Evolutionary conservation across 2,888 invertebrate genomes (phyloP), one percentile per base, ranked within the genome.

Genomic region (Agrochola lychnidis): DNA sequence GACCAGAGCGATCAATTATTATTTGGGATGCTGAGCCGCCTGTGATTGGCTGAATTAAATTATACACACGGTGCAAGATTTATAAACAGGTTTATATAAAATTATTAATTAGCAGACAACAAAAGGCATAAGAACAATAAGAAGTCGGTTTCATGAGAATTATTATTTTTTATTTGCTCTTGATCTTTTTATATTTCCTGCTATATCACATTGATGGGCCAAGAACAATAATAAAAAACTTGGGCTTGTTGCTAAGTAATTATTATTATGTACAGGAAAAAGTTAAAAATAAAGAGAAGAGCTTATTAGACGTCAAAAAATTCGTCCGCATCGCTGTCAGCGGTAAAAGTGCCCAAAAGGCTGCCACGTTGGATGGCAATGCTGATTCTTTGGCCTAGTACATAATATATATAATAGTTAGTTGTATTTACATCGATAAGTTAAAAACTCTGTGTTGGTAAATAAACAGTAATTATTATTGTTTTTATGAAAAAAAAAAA

Each of bases 171-270:
- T 63, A 69, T 82, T 73, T 30, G 42, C 40, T 48, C 70, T 57
- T 73, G 59, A 45, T 12, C 30, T 70, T 48, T 70, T 67, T 67
- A 69, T 42, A 68, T 67, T 84, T 84, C 85, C 82, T 81, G 67
- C 22, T 73, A 56, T 59, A 56, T 45, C 36, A 22, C 42, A 59
- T 14, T 48, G 10, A 53, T 19, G n/a, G 4, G 4, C 30, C 51
- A n/a, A 57, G 1, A 72, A 82, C 30, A 68, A 78, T 51, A 19
- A 22, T 68, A 57, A 30, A 72, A 30, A 56, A 19, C 30, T 67
- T 22, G 51, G 10, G 6, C 22, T 51, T 4, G 14, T 22, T 14
- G 22, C 10, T n/a, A n/a, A 22, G 16, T 51, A 68, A 5, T 5
- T n/a, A n/a, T n/a, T n/a, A n/a, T n/a, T n/a, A n/a, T n/a, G n/a